Evolutionary conservation across 2,797 vertebrate species (phyloP), one percentile per base, ranked within the genome.

Genomic region (Rhinatrema bivittatum): DNA sequence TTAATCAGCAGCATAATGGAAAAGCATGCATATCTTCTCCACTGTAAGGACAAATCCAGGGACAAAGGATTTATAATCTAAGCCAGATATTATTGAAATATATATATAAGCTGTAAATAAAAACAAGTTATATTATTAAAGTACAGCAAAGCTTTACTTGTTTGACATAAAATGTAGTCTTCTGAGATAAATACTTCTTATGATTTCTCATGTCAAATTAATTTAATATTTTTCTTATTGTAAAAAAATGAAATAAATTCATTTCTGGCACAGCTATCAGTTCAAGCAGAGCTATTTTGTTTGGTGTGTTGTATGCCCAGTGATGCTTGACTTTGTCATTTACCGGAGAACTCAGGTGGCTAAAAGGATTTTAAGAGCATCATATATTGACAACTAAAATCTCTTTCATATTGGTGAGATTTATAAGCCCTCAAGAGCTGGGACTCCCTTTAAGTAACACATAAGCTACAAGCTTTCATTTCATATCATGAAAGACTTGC

Each of bases 301-400:
- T 43, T 50, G 29, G 12, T 38, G 20, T 2, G 3, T 30, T 17
- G 1, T 0, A 4, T 7, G 32, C 22, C 27, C 32, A 14, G 41
- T 0, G 29, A 50, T 37, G 10, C 1, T 33, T 36, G 16, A 54
- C 31, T 25, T 43, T 44, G 16, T 36, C 22, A 65, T 37, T 52
- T 57, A 41, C 36, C 46, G 17, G 17, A 10, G 39, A 51, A 51
- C 10, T 28, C 29, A 18, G 19, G 11, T 19, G 37, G 39, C 53
- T 64, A 47, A 64, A 53, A 60, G 46, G 38, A 63, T 58, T 69
- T 62, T 47, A 52, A 65, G 24, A 50, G 32, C 42, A 63, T 50
- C 39, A 36, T 50, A 43, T 52, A 68, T 21, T 56, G 61, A 56
- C 57, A 69, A 60, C 42, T 36, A 29, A 67, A 70, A 61, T 53